A percentile compares a stretch with the other conserved stretches of the same genome.
These are phyloP conservation scores for Beaufortia kweichowensis DNA, from an alignment of 2,113 vertebrate genomes.

Conservation along the genomic window DNA sequence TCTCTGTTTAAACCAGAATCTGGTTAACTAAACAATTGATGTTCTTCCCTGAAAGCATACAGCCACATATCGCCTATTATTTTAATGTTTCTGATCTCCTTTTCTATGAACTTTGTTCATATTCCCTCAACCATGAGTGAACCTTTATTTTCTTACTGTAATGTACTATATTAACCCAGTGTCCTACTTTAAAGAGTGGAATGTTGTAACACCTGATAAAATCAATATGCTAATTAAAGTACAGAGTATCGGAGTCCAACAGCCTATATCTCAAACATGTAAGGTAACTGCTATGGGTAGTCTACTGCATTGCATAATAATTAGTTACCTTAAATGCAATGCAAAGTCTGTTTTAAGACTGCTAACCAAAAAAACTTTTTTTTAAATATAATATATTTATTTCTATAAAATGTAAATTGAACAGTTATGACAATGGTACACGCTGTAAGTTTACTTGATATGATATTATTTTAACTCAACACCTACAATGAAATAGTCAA, in stretches of 20 bases:
- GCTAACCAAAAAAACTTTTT: not conserved
- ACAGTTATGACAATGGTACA: no score
- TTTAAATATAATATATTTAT: no score
- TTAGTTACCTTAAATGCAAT: not conserved
- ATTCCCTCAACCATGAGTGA: not conserved
- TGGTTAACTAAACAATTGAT: no score
- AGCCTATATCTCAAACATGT: slow-evolving; percentile 2
- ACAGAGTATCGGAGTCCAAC: slow-evolving; percentile 16
- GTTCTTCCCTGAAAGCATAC: no score
- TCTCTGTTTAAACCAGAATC: no score
- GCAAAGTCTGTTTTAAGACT: not conserved
- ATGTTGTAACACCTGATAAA: slow-evolving; percentile 4
- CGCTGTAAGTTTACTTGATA: no score
- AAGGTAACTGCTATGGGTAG: not conserved
- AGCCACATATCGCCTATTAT: no score
- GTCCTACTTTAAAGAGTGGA: slow-evolving; percentile 9
- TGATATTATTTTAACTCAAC: no score
- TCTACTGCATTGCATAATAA: slow-evolving; percentile 13
- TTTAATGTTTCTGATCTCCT: not conserved
- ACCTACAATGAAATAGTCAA: no score
- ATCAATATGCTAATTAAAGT: slow-evolving; percentile 7
- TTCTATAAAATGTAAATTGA: no score
- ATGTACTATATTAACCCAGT: not conserved
- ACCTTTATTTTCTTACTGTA: not conserved
- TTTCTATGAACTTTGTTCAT: not conserved